phyloP scores from a whole-genome alignment of 2,888 invertebrate genomes.

The Cosmopolites sordidus region DNA sequence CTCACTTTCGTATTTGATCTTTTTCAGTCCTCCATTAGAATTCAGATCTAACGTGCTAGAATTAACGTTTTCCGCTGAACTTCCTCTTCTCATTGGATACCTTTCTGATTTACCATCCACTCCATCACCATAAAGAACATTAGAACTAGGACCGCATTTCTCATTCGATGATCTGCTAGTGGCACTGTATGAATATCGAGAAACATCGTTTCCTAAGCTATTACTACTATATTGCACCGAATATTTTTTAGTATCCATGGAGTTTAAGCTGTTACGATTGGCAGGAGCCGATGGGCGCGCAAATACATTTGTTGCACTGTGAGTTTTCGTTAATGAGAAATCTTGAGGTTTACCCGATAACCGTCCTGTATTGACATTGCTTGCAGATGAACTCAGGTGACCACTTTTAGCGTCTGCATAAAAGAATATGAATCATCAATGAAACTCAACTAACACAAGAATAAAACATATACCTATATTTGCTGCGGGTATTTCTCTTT shows the following conservation, averaged over 20 bases:
- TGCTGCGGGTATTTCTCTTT: conserved; percentile 38
- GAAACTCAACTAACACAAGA: not conserved
- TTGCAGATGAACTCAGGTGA: conserved; percentile 38
- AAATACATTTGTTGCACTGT: conserved; percentile 47
- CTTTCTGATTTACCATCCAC: conserved; percentile 28
- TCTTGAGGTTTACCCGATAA: conserved; percentile 33
- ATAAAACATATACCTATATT: conserved; percentile 33
- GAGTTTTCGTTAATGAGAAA: conserved; percentile 43
- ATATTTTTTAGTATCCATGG: conserved; percentile 30
- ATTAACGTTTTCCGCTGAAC: conserved; percentile 45
- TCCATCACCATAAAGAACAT: conserved; percentile 15
- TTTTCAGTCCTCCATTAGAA: conserved; percentile 42
- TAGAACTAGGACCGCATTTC: conserved; percentile 4
- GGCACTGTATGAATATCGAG: conserved; percentile 18
- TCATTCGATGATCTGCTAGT: not conserved
- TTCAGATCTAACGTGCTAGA: conserved; percentile 37
- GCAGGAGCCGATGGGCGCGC: conserved; percentile 31
- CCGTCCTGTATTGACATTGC: conserved; percentile 35
- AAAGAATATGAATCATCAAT: not conserved
- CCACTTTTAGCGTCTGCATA: conserved; percentile 31
- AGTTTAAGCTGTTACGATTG: conserved; percentile 38
- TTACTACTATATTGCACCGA: conserved; percentile 12
- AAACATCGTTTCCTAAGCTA: conserved; percentile 10
- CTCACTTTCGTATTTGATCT: conserved; percentile 46
- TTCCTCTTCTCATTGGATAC: conserved; percentile 37